Conservation (phyloP, 1,140 invertebrate genomes). For the Drosophila truncata region DNA sequence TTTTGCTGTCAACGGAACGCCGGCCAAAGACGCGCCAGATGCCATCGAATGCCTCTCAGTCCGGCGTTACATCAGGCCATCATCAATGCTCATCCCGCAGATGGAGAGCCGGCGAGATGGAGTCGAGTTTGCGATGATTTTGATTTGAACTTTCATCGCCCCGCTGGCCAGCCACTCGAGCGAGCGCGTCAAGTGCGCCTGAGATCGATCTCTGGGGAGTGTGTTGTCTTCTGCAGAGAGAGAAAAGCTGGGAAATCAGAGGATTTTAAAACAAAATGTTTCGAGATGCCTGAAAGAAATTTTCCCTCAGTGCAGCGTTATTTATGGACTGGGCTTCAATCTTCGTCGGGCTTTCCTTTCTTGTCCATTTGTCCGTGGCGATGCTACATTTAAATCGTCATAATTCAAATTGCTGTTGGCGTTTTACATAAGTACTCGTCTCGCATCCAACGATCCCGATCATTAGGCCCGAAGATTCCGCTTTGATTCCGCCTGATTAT, state of each 20-base stretch:
- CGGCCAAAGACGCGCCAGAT: constrained; percentile 58
- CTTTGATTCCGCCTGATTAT: constrained; percentile 73
- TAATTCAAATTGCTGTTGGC: constrained; percentile 55
- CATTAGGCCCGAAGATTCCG: constrained; percentile 69
- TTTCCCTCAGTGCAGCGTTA: constrained; percentile 17
- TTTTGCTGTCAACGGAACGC: constrained; percentile 76
- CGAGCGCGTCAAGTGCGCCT: constrained; percentile 45
- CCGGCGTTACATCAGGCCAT: constrained; percentile 45
- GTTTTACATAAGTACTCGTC: constrained; percentile 46
- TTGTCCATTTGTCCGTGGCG: constrained; percentile 14
- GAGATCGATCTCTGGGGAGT: constrained; percentile 2
- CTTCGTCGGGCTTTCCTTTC: constrained; percentile 31
- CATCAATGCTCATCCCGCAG: constrained; percentile 17
- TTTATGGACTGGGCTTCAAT: constrained; percentile 21
- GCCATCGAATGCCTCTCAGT: constrained; percentile 75
- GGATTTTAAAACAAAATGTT: background rate
- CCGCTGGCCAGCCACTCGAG: constrained; percentile 41
- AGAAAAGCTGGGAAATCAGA: background rate
- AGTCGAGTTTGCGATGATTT: constrained; percentile 31
- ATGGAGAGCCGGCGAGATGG: constrained; percentile 21
- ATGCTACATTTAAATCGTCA: constrained; percentile 62
- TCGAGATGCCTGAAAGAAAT: too few relatives aligned
- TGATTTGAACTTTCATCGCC: constrained; percentile 61
- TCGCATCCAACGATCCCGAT: constrained; percentile 55
- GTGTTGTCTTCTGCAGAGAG: constrained; percentile 4